phyloP scores from a whole-genome alignment of 2,113 vertebrate genomes.

The Rallus limicola region DNA sequence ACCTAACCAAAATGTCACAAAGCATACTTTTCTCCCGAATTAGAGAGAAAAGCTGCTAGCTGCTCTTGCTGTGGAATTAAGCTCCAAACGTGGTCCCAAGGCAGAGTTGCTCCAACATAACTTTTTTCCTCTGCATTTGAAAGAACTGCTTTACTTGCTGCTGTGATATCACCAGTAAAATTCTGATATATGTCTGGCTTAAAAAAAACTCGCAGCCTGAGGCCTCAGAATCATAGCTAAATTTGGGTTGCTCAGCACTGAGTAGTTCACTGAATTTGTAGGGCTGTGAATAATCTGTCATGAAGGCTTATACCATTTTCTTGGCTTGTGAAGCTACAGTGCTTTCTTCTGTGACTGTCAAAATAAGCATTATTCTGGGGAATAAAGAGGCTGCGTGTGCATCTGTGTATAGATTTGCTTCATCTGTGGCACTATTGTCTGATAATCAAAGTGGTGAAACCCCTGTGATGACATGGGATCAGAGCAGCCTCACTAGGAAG shows the following conservation, averaged over 20 bases:
- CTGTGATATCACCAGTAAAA: not conserved
- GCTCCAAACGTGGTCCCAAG: not conserved
- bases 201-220: not conserved
- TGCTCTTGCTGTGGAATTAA: not conserved
- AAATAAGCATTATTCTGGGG: not conserved
- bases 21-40: not conserved
- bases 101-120: not conserved
- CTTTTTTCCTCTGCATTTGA: fast-evolving
- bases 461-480: not conserved
- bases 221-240: not conserved
- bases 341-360: not conserved
- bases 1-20: not conserved
- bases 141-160: not conserved
- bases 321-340: not conserved
- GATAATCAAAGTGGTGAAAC: not conserved
- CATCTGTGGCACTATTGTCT: not conserved
- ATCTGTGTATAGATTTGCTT: not conserved
- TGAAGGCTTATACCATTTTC: not conserved
- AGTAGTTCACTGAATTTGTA: not conserved
- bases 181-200: not conserved
- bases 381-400: not conserved
- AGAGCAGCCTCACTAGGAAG: not conserved
- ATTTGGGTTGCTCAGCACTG: not conserved
- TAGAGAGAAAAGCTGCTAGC: not conserved
- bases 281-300: not conserved